These are phyloP conservation scores for Oscheius sp. DNA, from an alignment of 2,888 invertebrate genomes.

Conservation along the genomic window DNA sequence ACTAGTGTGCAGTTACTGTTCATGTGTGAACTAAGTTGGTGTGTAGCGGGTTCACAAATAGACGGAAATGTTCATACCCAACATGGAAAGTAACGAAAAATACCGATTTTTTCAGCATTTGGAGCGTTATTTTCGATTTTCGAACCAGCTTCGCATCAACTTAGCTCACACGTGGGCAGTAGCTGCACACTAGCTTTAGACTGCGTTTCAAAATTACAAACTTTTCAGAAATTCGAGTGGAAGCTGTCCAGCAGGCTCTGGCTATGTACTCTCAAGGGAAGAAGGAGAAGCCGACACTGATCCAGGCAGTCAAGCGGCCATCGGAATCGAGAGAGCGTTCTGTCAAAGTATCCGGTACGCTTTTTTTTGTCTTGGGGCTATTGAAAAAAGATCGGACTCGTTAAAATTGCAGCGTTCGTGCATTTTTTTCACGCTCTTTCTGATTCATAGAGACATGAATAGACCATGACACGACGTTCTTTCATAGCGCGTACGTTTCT, in stretches of 20 bases:
- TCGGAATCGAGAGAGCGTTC: conserved; percentile 39
- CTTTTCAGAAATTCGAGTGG: conserved; percentile 68
- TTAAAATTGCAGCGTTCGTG: conserved; percentile 13
- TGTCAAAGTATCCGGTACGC: conserved; percentile 34
- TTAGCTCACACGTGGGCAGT: too few relatives aligned
- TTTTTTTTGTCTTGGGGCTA: background rate
- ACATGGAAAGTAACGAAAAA: too few relatives aligned
- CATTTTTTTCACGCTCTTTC: background rate
- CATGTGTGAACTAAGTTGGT: too few relatives aligned
- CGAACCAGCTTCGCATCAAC: too few relatives aligned
- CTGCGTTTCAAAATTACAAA: background rate
- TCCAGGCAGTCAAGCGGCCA: conserved; percentile 45
- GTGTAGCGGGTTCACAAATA: too few relatives aligned
- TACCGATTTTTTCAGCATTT: too few relatives aligned
- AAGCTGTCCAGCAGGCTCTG: conserved; percentile 71
- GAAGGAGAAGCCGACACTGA: conserved; percentile 42
- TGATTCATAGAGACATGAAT: background rate
- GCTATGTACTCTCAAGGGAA: conserved; percentile 60
- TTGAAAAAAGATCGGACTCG: background rate
- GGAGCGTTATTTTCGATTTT: too few relatives aligned
- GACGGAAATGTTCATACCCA: too few relatives aligned
- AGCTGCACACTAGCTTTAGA: too few relatives aligned
- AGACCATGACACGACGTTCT: background rate
- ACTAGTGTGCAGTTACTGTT: too few relatives aligned
- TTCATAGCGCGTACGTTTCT: background rate